phyloP scores from a whole-genome alignment of 2,888 invertebrate species.

The Dysmachus trigonus region DNA sequence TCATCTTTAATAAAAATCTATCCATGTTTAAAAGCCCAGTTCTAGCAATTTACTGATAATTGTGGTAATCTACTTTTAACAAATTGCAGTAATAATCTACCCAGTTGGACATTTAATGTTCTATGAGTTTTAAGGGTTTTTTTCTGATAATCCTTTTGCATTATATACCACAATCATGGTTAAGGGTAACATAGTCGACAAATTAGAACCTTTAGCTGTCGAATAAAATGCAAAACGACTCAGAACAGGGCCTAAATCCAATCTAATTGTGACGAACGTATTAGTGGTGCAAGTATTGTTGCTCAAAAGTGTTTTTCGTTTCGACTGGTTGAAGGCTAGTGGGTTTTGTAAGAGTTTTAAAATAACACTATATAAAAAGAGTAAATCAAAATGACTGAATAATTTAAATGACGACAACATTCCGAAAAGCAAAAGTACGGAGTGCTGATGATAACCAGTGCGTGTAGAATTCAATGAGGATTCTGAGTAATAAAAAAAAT shows the following conservation, averaged over 20 bases:
- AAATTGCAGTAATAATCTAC: neutral
- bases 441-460: constrained; percentile 36
- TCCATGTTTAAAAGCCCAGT: neutral
- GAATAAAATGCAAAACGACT: neutral
- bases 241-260: neutral
- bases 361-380: neutral
- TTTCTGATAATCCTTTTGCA: neutral
- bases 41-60: neutral
- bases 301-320: neutral
- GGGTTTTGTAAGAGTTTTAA: neutral
- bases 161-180: too few species aligned
- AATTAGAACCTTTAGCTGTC: too few species aligned
- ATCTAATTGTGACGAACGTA: neutral
- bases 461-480: constrained; percentile 32
- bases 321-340: neutral
- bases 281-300: neutral
- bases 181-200: too few species aligned
- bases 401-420: neutral
- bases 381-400: neutral
- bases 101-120: neutral
- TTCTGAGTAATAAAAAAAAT: neutral
- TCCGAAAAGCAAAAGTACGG: neutral
- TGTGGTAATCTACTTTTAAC: neutral
- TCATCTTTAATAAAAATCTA: neutral
- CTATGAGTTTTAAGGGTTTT: too few species aligned